phyloP scores from a whole-genome alignment of 2,113 vertebrate species.

The Solea solea region DNA sequence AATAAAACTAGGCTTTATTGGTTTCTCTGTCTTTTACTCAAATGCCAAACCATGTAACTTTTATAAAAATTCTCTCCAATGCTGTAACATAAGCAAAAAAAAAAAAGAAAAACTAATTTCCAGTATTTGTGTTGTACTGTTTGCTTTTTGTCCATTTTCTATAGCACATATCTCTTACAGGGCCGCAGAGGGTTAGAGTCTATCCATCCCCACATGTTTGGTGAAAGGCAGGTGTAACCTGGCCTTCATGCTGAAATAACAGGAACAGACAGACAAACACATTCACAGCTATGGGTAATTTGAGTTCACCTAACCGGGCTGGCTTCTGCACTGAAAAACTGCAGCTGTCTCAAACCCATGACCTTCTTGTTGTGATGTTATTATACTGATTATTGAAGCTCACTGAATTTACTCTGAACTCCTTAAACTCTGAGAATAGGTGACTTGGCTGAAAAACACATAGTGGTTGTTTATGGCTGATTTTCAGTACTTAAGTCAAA shows the following conservation, averaged over 20 bases:
- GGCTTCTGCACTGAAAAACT: constrained; percentile 5
- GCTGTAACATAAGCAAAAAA: too few species aligned
- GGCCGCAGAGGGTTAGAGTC: background rate
- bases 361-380: too few species aligned
- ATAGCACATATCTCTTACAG: constrained; percentile 3
- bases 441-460: too few species aligned
- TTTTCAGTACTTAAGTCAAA: too few species aligned
- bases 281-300: constrained; percentile 16
- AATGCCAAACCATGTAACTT: background rate
- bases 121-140: background rate
- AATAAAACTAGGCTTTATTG: constrained; percentile 5
- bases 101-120: background rate
- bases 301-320: constrained; percentile 4
- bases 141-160: constrained; percentile 1
- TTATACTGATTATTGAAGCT: background rate
- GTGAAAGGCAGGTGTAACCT: constrained; percentile 8
- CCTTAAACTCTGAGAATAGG: too few species aligned
- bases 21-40: background rate
- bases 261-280: constrained; percentile 7
- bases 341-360: too few species aligned
- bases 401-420: too few species aligned
- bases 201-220: constrained; percentile 1
- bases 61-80: too few species aligned
- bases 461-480: too few species aligned
- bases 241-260: constrained; percentile 10